These are phyloP conservation scores for Eucriotettix oculatus DNA, from an alignment of 2,888 invertebrate species.

Conservation along the genomic window DNA sequence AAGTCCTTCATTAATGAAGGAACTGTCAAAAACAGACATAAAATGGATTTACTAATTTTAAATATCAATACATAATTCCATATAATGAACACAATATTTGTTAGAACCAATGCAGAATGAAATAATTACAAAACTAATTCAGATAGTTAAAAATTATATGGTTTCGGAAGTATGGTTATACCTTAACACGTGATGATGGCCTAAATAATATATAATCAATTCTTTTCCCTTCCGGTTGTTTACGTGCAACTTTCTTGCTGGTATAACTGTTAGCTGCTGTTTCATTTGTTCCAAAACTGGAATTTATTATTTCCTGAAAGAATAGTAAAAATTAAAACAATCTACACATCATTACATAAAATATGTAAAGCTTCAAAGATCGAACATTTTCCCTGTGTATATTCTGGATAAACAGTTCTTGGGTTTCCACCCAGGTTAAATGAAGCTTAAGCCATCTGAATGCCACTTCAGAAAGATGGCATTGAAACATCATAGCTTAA, in stretches of 20 bases:
- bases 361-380: neutral
- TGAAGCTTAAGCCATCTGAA: neutral
- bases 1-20: no score
- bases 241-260: conserved; percentile 29
- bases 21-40: no score
- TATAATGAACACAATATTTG: no score
- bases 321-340: neutral
- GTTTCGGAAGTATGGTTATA: neutral
- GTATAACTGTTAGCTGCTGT: conserved; percentile 72
- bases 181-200: conserved; percentile 17
- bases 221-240: conserved; percentile 58
- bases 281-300: conserved; percentile 54
- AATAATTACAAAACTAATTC: no score
- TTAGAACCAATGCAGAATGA: no score
- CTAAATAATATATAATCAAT: conserved; percentile 83
- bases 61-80: no score
- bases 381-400: neutral
- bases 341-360: neutral
- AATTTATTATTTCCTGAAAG: conserved; percentile 12
- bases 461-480: no score
- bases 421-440: no score
- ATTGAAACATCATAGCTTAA: no score
- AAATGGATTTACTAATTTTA: no score
- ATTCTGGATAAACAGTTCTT: no score
- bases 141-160: no score